phyloP scores from a whole-genome alignment of 2,888 invertebrate genomes.

The Machimus atricapillus region DNA sequence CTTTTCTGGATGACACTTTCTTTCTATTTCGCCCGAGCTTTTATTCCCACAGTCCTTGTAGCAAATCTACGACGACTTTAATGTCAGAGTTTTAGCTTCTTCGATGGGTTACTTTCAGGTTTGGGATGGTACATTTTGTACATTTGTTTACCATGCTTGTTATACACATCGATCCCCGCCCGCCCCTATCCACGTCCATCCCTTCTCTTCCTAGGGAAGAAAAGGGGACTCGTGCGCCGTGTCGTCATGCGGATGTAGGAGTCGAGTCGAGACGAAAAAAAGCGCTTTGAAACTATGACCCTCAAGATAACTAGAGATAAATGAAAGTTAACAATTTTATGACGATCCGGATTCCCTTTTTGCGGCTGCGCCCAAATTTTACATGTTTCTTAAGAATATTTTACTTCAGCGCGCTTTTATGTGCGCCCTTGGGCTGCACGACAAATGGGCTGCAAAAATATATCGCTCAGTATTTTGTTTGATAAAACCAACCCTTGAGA shows the following conservation, averaged over 20 bases:
- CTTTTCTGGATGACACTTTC: conserved; percentile 42
- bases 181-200: background rate
- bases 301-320: conserved; percentile 47
- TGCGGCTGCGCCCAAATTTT: background rate
- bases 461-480: background rate
- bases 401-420: background rate
- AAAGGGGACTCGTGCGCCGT: background rate
- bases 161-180: background rate
- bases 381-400: background rate
- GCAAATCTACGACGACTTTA: background rate
- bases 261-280: background rate
- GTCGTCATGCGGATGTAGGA: background rate
- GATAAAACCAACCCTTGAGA: background rate
- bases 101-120: conserved; percentile 4
- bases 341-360: conserved; percentile 42
- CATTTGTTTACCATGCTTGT: conserved; percentile 18
- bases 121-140: conserved; percentile 7
- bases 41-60: conserved; percentile 11
- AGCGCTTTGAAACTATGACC: conserved; percentile 44
- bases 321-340: conserved; percentile 48
- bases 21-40: conserved; percentile 31
- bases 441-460: background rate
- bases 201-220: background rate
- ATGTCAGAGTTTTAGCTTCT: conserved; percentile 7
- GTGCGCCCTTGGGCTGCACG: background rate